Conservation (phyloP, 2,888 invertebrate genomes). For the Timandra comae region DNA sequence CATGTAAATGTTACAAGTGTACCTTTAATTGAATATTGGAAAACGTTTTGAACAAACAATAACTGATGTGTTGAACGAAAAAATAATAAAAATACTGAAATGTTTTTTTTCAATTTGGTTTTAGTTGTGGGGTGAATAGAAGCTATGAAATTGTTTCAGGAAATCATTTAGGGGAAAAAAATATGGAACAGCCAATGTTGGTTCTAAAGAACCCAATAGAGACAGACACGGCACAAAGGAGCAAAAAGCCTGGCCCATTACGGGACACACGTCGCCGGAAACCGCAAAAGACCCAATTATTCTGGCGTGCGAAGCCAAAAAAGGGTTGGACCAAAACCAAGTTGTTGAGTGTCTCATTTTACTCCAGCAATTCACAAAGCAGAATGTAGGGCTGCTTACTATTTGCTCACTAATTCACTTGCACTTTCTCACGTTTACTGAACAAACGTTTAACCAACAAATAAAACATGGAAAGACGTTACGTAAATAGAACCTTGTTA, state of each 20-base stretch:
- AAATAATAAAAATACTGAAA: too few species aligned
- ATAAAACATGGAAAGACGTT: too few species aligned
- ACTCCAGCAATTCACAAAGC: constrained; percentile 34
- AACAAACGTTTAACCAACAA: constrained; percentile 2
- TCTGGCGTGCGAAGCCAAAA: constrained; percentile 57
- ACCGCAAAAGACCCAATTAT: constrained; percentile 70
- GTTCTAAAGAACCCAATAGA: constrained; percentile 41
- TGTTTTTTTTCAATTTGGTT: too few species aligned
- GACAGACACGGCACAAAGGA: constrained; percentile 45
- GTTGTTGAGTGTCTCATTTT: constrained; percentile 43
- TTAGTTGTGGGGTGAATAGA: constrained; percentile 11
- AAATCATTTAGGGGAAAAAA: constrained; percentile 30
- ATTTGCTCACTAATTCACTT: constrained; percentile 4
- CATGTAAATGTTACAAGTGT: too few species aligned
- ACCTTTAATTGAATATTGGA: constrained; percentile 1
- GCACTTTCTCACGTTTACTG: constrained; percentile 8
- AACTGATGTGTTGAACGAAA: too few species aligned
- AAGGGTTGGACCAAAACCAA: constrained; percentile 55
- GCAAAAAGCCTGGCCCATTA: constrained; percentile 57
- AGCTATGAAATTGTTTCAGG: constrained; percentile 25
- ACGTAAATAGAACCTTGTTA: too few species aligned
- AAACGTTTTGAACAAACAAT: constrained; percentile 5
- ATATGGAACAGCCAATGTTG: constrained; percentile 27
- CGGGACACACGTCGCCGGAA: constrained; percentile 51
- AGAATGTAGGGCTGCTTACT: constrained; percentile 20